phyloP scores from a whole-genome alignment of 2,113 vertebrate species.

The Ptilonorhynchus violaceus region DNA sequence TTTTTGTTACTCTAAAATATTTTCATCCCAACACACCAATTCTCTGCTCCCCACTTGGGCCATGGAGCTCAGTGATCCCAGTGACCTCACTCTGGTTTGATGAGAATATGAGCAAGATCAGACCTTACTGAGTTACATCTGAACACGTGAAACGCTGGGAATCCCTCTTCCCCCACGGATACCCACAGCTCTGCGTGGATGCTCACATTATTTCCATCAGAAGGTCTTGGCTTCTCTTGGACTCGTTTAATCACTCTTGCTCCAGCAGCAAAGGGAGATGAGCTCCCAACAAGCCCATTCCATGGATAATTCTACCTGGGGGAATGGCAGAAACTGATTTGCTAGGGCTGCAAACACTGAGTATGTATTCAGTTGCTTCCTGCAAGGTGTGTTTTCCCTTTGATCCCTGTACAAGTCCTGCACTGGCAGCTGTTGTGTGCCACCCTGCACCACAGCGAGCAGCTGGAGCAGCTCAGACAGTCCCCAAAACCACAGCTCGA shows the following conservation, averaged over 20 bases:
- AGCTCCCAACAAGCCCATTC: background rate
- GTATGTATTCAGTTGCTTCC: background rate
- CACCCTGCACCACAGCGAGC: background rate
- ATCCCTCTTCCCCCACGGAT: background rate
- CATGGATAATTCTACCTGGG: background rate
- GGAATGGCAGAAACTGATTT: background rate
- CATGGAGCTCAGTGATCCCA: background rate
- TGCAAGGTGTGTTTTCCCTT: background rate
- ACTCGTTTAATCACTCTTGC: background rate
- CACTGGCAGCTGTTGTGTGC: background rate
- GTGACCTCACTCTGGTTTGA: background rate
- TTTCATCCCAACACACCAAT: background rate
- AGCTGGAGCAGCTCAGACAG: background rate
- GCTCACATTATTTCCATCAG: background rate
- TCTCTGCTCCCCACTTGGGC: background rate
- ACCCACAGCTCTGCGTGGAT: background rate
- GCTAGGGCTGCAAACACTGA: background rate
- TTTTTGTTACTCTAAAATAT: background rate
- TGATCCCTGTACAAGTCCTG: background rate
- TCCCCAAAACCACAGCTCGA: background rate
- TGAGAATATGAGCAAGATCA: background rate
- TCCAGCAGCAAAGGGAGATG: background rate
- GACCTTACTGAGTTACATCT: background rate
- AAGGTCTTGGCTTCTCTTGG: background rate
- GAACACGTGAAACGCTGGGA: background rate